Percentiles rank a stretch among this genome's conserved stretches.
These are phyloP conservation scores for Neodon shergylaensis DNA, from an alignment of 2,113 vertebrate genomes.

Conservation along the genomic window DNA sequence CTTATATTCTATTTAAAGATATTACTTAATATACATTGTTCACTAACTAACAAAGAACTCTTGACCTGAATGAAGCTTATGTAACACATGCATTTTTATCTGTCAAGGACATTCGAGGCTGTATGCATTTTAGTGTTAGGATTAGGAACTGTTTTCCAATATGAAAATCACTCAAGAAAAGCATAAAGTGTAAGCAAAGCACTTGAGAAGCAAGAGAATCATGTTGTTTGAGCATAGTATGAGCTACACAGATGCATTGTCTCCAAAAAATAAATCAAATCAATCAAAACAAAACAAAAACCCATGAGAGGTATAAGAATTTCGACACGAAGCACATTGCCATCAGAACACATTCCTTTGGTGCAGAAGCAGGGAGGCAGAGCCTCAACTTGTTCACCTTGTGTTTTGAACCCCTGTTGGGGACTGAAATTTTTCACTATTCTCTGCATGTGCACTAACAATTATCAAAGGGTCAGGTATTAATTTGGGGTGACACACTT, in stretches of 20 bases:
- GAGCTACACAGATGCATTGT: background rate
- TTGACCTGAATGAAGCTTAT: background rate
- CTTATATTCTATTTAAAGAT: constrained; percentile 26
- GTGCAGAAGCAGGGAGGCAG: background rate
- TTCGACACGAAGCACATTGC: background rate
- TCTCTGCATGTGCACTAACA: background rate
- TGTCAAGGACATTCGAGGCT: background rate
- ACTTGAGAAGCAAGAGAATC: background rate
- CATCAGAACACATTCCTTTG: background rate
- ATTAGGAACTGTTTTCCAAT: background rate
- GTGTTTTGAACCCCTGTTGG: background rate
- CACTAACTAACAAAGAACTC: constrained; percentile 19
- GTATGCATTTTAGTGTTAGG: background rate
- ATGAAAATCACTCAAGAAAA: background rate
- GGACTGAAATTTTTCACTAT: background rate
- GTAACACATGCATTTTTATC: background rate
- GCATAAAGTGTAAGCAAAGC: background rate
- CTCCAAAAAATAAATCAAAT: background rate
- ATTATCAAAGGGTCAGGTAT: background rate
- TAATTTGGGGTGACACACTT: background rate
- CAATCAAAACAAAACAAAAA: background rate
- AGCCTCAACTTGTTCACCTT: background rate
- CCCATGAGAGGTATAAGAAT: background rate
- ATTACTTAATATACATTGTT: background rate
- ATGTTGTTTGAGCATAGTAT: background rate